phyloP scores from a whole-genome alignment of 2,888 invertebrate genomes.

The Pterostichus madidus region DNA sequence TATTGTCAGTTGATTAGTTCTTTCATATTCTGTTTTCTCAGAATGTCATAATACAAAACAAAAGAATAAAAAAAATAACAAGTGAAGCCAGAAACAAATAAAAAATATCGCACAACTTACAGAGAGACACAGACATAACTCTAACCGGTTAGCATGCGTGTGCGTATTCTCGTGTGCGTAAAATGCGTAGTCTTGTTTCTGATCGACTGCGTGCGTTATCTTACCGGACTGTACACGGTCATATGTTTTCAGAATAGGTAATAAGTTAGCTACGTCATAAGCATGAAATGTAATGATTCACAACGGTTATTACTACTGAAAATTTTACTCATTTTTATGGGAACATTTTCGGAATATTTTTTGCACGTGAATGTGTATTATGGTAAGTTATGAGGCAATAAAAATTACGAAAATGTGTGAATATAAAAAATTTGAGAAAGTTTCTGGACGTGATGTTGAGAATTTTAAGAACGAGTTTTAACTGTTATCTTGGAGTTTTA shows the following conservation, averaged over 20 bases:
- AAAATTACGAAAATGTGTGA: constrained; percentile 29
- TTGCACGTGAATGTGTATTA: not conserved
- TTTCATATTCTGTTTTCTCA: constrained; percentile 7
- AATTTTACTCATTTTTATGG: constrained; percentile 14
- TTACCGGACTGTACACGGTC: constrained; percentile 5
- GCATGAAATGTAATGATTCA: constrained; percentile 36
- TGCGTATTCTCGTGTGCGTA: constrained; percentile 2
- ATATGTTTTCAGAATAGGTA: constrained; percentile 37
- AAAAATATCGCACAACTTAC: constrained; percentile 8
- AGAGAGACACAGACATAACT: constrained; percentile 7
- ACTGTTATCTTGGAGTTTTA: constrained; percentile 23
- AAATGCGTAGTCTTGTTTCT: not conserved
- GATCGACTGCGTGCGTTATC: constrained; percentile 30
- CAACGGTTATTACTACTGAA: constrained; percentile 15
- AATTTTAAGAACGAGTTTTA: constrained; percentile 39
- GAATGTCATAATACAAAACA: constrained; percentile 34
- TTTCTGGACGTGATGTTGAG: not conserved
- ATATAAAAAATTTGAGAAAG: constrained; percentile 16
- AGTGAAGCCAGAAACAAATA: not conserved
- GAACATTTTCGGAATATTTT: constrained; percentile 6
- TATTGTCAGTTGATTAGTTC: not conserved
- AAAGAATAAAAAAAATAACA: constrained; percentile 3
- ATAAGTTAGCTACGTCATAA: constrained; percentile 10
- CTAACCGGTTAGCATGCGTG: not conserved
- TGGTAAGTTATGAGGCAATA: constrained; percentile 33